Evolutionary conservation across 2,797 vertebrate genomes (phyloP).

Genomic region (Bucorvus abyssinicus): DNA sequence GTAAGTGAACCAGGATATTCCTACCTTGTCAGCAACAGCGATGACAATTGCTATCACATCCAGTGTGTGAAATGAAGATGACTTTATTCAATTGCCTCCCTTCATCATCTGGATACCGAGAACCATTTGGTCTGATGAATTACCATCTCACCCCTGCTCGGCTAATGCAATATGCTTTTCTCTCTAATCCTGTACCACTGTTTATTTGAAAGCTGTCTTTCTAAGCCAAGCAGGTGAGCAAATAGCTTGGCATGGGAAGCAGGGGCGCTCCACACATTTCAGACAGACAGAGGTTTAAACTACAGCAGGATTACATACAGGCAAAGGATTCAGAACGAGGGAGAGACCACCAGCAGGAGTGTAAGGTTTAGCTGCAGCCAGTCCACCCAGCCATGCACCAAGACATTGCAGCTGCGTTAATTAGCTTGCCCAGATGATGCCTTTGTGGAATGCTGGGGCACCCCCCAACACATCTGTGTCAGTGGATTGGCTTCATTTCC

Average conservation of each 20-base stretch:
- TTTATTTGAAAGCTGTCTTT: conserved; percentile 75
- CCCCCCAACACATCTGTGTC: background rate
- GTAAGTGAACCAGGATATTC: background rate
- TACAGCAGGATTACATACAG: conserved; percentile 71
- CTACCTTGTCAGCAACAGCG: background rate
- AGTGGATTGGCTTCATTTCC: background rate
- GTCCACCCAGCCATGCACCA: conserved; percentile 34
- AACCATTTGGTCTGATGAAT: background rate
- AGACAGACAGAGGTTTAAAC: conserved; percentile 82
- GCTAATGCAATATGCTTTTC: conserved; percentile 26
- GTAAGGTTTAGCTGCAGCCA: conserved; percentile 13
- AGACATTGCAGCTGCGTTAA: conserved; percentile 41
- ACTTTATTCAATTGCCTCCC: background rate
- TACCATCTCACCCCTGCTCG: background rate
- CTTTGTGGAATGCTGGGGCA: conserved; percentile 17
- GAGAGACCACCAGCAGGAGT: background rate
- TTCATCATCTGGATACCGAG: background rate
- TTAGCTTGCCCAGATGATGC: conserved; percentile 11
- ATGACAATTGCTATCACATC: background rate
- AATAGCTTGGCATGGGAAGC: conserved; percentile 65
- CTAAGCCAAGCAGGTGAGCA: conserved; percentile 74
- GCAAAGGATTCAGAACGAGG: conserved; percentile 54
- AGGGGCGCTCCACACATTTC: conserved; percentile 78
- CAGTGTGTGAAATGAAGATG: background rate
- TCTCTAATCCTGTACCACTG: conserved; percentile 25